These are phyloP conservation scores for Brachyptera risi DNA, from an alignment of 2,888 invertebrate species.

Conservation along the genomic window DNA sequence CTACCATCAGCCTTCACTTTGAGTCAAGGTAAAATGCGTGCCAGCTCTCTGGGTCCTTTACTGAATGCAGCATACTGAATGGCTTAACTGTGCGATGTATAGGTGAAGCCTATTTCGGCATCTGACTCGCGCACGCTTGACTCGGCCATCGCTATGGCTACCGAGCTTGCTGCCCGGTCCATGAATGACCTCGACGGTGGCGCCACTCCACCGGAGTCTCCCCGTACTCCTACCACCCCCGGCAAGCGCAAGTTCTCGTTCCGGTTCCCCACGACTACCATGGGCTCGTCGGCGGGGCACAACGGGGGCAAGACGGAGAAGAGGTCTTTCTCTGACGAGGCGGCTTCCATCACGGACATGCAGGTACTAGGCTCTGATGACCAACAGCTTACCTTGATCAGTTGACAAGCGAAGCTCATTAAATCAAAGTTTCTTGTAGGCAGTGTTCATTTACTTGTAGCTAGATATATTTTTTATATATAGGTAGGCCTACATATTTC, in stretches of 20 bases:
- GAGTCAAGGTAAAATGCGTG: too few species aligned
- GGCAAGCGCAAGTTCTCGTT: constrained; percentile 79
- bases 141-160: constrained; percentile 88
- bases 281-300: constrained; percentile 8
- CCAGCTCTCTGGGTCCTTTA: too few species aligned
- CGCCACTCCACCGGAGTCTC: constrained; percentile 38
- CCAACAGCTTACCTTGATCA: too few species aligned
- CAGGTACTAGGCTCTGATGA: constrained; percentile 67
- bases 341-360: constrained; percentile 78
- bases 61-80: background rate
- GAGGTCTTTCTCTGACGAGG: constrained; percentile 87
- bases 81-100: background rate
- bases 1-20: too few species aligned
- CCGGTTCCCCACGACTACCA: constrained; percentile 53
- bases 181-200: constrained; percentile 45
- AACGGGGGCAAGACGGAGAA: constrained; percentile 50
- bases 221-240: constrained; percentile 29
- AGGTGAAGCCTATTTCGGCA: constrained; percentile 89
- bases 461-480: too few species aligned
- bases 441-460: too few species aligned
- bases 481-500: too few species aligned
- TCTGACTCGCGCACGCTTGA: constrained; percentile 89
- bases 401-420: too few species aligned
- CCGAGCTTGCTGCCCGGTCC: constrained; percentile 77
- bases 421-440: too few species aligned